Percentiles rank a stretch among this genome's conserved stretches.
Evolutionary conservation across 1,140 invertebrate genomes (phyloP).

Genomic region (Bombus turneri): DNA sequence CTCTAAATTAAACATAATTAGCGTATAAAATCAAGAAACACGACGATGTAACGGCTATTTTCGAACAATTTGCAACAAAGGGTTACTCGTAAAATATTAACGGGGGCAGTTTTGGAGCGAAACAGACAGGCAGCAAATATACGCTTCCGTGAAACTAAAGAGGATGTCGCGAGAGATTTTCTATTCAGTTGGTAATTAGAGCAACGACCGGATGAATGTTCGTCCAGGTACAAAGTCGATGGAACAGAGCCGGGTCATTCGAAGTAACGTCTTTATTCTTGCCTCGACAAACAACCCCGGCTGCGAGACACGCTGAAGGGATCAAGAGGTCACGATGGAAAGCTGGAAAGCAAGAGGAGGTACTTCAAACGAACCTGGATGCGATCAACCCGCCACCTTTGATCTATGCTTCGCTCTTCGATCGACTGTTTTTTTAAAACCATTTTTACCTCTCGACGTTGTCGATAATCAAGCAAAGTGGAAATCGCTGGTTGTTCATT

Average conservation of each 20-base stretch:
- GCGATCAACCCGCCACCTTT: slow-evolving; percentile 50
- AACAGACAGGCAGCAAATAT: slow-evolving; percentile 24
- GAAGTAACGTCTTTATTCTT: slow-evolving; percentile 67
- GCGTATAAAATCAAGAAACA: background rate
- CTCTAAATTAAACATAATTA: background rate
- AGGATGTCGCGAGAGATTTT: slow-evolving; percentile 38
- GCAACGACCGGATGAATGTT: slow-evolving; percentile 46
- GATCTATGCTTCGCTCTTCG: slow-evolving; percentile 45
- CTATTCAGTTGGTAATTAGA: slow-evolving; percentile 64
- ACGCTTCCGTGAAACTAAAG: slow-evolving; percentile 9
- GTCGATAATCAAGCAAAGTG: slow-evolving; percentile 30
- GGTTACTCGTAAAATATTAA: slow-evolving; percentile 19
- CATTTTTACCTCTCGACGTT: slow-evolving; percentile 26
- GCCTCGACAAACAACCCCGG: slow-evolving; percentile 54
- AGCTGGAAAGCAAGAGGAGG: slow-evolving; percentile 47
- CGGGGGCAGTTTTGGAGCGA: background rate
- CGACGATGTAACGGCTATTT: background rate
- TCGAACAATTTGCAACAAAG: background rate
- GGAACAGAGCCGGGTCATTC: slow-evolving; percentile 57
- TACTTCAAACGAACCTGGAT: slow-evolving; percentile 51
- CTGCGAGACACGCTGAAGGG: slow-evolving; percentile 40
- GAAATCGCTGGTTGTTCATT: background rate
- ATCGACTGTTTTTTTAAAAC: slow-evolving; percentile 45
- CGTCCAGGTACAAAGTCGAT: slow-evolving; percentile 50
- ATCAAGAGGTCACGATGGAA: slow-evolving; percentile 55